phyloP scores from a whole-genome alignment of 2,113 vertebrate genomes.

The Oxyura jamaicensis region DNA sequence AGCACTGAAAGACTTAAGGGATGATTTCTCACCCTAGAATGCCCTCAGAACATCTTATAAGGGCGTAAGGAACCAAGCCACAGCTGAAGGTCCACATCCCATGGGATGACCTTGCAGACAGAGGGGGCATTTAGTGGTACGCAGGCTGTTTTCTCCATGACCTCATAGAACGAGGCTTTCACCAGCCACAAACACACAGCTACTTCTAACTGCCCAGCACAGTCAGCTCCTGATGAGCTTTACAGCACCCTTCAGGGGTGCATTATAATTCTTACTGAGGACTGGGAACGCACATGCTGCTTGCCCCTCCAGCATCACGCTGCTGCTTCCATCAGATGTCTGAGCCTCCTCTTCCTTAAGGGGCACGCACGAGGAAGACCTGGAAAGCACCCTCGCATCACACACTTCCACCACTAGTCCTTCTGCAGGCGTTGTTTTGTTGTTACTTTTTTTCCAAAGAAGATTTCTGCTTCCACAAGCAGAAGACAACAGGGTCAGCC shows the following conservation, averaged over 20 bases:
- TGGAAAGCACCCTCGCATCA: neutral
- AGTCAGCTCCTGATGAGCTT: rapidly evolving
- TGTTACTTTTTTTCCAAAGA: rapidly evolving
- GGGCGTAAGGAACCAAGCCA: neutral
- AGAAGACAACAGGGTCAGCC: neutral
- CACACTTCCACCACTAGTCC: neutral
- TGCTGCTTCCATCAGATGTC: neutral
- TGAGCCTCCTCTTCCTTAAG: neutral
- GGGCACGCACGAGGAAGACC: neutral
- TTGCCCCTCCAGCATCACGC: too few species aligned
- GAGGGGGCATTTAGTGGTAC: neutral
- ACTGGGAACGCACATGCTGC: neutral
- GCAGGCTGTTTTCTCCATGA: neutral
- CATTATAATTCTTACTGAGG: neutral
- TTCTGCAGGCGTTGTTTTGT: neutral
- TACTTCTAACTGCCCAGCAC: neutral
- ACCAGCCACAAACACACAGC: neutral
- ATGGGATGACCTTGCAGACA: neutral
- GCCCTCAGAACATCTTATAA: neutral
- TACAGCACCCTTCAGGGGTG: neutral
- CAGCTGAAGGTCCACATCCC: neutral
- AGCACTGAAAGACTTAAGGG: neutral
- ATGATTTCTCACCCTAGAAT: neutral
- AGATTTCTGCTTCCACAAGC: neutral
- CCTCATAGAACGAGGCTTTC: neutral